These are phyloP conservation scores for Penaeus indicus DNA, from an alignment of 1,140 invertebrate species.

Conservation along the genomic window DNA sequence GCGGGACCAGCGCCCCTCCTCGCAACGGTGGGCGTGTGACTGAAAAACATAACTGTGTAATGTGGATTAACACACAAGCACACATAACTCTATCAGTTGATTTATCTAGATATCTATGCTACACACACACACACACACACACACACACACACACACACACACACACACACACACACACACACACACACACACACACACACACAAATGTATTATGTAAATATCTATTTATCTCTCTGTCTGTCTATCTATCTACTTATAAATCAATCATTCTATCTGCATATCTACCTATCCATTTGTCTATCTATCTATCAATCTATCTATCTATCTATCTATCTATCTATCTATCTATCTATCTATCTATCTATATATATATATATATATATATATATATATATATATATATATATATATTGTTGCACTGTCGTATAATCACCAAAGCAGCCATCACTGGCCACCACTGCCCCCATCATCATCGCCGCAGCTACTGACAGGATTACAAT, in stretches of 20 bases:
- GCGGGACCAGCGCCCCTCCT: no score
- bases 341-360: neutral
- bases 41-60: no score
- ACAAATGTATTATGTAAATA: neutral
- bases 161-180: neutral
- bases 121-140: neutral
- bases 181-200: neutral
- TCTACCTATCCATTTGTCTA: constrained; percentile 20
- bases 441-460: neutral
- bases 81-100: neutral
- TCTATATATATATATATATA: constrained; percentile 20
- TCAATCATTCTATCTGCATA: no score
- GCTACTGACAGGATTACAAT: no score
- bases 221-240: neutral
- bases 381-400: constrained; percentile 4
- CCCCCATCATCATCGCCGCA: neutral
- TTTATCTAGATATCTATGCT: neutral
- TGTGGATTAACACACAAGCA: neutral
- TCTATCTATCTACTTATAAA: constrained; percentile 32
- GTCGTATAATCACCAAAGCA: constrained; percentile 1
- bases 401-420: neutral
- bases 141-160: neutral
- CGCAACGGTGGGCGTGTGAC: no score
- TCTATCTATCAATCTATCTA: constrained; percentile 27
- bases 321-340: constrained; percentile 19